These are phyloP conservation scores for Psittacula cyanocephala DNA, from an alignment of 2,113 vertebrate genomes.

Conservation along the genomic window DNA sequence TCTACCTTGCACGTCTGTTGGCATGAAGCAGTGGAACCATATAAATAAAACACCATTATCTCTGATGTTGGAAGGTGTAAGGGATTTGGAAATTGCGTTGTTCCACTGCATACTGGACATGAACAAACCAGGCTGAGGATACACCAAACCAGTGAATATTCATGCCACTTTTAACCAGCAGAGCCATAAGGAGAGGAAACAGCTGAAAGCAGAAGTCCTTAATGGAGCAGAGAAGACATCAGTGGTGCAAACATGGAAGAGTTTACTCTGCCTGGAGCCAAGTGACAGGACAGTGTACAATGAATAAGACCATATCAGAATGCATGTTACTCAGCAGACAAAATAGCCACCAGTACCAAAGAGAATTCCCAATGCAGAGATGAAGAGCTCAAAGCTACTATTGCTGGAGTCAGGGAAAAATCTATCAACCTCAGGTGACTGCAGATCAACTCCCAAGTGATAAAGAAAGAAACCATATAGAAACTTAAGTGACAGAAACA, in stretches of 20 bases:
- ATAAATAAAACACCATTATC: neutral
- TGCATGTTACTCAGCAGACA: neutral
- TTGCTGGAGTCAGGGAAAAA: neutral
- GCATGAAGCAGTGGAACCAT: neutral
- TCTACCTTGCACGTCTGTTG: neutral
- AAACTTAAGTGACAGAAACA: neutral
- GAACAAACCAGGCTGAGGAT: conserved; percentile 12
- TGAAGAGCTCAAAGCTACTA: neutral
- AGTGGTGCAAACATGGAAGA: neutral
- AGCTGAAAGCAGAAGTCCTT: neutral
- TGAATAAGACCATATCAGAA: neutral
- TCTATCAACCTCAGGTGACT: neutral
- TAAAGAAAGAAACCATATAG: neutral
- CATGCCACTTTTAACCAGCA: neutral
- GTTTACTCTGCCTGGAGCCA: neutral
- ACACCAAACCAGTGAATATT: neutral
- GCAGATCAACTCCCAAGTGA: neutral
- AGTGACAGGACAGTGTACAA: neutral
- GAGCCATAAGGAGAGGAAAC: neutral
- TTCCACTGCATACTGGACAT: neutral
- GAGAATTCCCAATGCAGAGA: neutral
- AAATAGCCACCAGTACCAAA: neutral
- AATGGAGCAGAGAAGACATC: neutral
- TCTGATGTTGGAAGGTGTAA: neutral
- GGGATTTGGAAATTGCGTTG: neutral